phyloP scores from a whole-genome alignment of 2,888 invertebrate genomes.

The Drosophila putrida region DNA sequence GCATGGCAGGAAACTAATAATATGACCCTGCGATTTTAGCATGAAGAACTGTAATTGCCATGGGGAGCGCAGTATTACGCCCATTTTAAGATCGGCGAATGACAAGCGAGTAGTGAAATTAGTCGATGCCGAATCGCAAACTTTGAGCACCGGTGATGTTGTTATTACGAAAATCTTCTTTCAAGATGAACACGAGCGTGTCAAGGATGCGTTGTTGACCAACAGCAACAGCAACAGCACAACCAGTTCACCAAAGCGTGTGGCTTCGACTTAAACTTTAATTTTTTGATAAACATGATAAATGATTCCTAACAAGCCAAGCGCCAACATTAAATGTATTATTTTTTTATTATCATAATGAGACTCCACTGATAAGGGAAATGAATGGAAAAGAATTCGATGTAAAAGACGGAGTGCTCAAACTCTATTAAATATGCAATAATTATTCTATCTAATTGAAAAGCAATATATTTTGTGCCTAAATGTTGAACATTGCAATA shows the following conservation, averaged over 20 bases:
- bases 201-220: conserved; percentile 86
- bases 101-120: conserved; percentile 77
- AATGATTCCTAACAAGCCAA: conserved; percentile 74
- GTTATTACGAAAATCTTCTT: conserved; percentile 94
- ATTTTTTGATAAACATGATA: conserved; percentile 37
- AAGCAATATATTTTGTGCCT: conserved; percentile 84
- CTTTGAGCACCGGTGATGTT: conserved; percentile 95
- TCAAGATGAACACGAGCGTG: conserved; percentile 87
- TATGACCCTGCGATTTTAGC: conserved; percentile 56
- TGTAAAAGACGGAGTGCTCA: conserved; percentile 45
- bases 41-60: conserved; percentile 84
- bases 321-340: conserved; percentile 64
- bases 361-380: conserved; percentile 24
- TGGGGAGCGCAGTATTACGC: conserved; percentile 79
- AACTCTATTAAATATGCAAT: conserved; percentile 68
- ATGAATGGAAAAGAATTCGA: conserved; percentile 15
- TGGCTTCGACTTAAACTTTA: conserved; percentile 58
- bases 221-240: conserved; percentile 80
- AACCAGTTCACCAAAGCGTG: conserved; percentile 85
- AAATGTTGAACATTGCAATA: conserved; percentile 83
- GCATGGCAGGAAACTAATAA: conserved; percentile 4
- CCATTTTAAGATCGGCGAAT: conserved; percentile 60
- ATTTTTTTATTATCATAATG: conserved; percentile 51
- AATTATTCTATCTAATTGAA: conserved; percentile 61
- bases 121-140: conserved; percentile 90